These are phyloP conservation scores for Leucopsar rothschildi DNA, from an alignment of 2,113 vertebrate species.

Conservation along the genomic window DNA sequence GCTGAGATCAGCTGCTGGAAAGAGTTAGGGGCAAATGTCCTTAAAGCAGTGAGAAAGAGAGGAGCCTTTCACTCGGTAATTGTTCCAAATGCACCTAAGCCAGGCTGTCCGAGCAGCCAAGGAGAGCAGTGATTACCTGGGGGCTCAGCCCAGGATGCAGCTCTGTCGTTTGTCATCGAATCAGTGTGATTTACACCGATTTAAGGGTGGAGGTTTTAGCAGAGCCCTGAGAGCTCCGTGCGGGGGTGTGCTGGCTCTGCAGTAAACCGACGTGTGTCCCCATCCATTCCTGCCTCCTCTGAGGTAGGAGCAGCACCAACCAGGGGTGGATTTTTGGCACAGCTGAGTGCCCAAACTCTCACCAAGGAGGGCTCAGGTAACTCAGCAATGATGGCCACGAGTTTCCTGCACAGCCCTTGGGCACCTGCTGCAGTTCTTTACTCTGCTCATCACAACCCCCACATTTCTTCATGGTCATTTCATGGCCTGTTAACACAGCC, in stretches of 20 bases:
- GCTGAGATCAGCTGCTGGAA: not conserved
- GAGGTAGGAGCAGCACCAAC: not conserved
- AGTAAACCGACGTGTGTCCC: not conserved
- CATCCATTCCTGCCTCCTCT: not conserved
- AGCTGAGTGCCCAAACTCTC: not conserved
- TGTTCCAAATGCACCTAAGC: not conserved
- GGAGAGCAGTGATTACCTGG: not conserved
- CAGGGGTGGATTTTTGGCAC: not conserved
- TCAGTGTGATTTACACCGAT: not conserved
- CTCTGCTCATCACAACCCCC: not conserved
- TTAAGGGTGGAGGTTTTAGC: not conserved
- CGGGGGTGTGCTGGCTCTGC: not conserved
- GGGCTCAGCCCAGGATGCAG: not conserved
- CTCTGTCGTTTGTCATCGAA: not conserved
- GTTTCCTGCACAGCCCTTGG: not conserved
- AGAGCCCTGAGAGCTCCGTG: not conserved
- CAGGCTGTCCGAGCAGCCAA: not conserved
- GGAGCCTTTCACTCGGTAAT: not conserved
- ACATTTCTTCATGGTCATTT: not conserved
- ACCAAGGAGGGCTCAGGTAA: not conserved
- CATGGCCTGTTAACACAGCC: not conserved
- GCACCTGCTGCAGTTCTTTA: accelerated
- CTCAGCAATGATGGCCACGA: not conserved
- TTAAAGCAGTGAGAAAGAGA: not conserved
- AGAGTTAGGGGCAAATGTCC: not conserved